A percentile compares a stretch with the other conserved stretches of the same genome.
phyloP scores from a whole-genome alignment of 2,797 vertebrate species.

The Acrossocheilus wenchowensis region DNA sequence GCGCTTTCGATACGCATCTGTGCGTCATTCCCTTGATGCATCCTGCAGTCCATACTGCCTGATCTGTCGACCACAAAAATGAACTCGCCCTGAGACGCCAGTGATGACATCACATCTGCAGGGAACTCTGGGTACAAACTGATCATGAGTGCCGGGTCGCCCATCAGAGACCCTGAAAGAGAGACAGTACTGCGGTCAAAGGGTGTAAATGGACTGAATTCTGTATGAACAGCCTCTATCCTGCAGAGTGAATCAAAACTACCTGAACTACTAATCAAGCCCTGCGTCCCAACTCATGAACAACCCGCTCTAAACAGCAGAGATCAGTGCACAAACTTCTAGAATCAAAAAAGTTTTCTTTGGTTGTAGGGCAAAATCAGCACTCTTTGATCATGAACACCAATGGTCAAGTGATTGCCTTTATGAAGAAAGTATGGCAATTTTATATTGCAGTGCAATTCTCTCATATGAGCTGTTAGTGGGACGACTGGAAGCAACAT shows the following conservation, averaged over 20 bases:
- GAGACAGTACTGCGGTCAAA: not conserved
- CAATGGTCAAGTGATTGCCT: not conserved
- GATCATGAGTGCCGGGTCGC: conserved; percentile 81
- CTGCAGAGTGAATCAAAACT: not conserved
- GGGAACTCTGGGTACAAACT: conserved; percentile 84
- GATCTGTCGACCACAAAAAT: conserved; percentile 87
- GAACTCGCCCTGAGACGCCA: conserved; percentile 78
- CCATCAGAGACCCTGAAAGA: conserved; percentile 81
- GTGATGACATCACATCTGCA: conserved; percentile 64
- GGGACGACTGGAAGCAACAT: no score
- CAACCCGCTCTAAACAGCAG: not conserved
- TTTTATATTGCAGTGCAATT: not conserved
- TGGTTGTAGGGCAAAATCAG: not conserved
- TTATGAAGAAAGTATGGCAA: not conserved
- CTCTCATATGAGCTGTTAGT: no score
- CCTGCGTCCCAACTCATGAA: not conserved
- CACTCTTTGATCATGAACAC: not conserved
- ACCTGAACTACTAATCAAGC: not conserved
- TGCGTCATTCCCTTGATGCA: conserved; percentile 12
- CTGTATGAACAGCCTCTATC: not conserved
- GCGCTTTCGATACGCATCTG: conserved; percentile 77
- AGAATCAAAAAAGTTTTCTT: not conserved
- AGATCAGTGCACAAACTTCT: not conserved
- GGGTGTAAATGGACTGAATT: no score
- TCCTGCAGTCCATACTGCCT: conserved; percentile 77